Percentiles rank a stretch among this genome's conserved stretches.
Conservation (phyloP, 2,888 invertebrate genomes). For the Rapana venosa region DNA sequence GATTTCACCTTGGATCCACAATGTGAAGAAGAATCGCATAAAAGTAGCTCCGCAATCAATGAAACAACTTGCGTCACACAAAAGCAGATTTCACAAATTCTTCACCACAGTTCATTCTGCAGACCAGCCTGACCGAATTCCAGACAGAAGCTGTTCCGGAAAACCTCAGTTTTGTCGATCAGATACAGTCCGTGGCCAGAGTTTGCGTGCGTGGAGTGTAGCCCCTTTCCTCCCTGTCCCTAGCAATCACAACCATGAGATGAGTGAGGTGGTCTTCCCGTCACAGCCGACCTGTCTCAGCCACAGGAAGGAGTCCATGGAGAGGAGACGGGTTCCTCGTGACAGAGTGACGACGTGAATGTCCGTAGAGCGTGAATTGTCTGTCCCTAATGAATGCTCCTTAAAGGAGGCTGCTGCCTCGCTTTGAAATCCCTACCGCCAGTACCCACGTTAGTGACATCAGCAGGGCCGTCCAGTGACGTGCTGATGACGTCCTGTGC, state of each 20-base stretch:
- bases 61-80: no score
- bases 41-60: no score
- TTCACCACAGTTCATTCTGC: no score
- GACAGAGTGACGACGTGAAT: not conserved
- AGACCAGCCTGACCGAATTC: no score
- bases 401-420: not conserved
- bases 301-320: not conserved
- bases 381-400: not conserved
- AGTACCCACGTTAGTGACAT: conserved; percentile 16
- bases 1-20: no score
- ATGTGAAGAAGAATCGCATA: no score
- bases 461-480: conserved; percentile 19
- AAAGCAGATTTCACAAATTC: no score
- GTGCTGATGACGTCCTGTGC: conserved; percentile 3
- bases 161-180: no score
- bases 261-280: conserved; percentile 17
- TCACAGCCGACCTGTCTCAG: not conserved
- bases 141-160: no score
- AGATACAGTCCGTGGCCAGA: no score
- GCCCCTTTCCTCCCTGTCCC: conserved; percentile 31
- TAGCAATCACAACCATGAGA: conserved; percentile 32
- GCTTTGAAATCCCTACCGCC: not conserved
- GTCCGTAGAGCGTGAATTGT: not conserved
- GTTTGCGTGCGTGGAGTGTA: not conserved
- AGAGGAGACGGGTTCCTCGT: not conserved